Base-by-base conservation (phyloP, 2,797 vertebrate genomes). In the Bucorvus abyssinicus region DNA sequence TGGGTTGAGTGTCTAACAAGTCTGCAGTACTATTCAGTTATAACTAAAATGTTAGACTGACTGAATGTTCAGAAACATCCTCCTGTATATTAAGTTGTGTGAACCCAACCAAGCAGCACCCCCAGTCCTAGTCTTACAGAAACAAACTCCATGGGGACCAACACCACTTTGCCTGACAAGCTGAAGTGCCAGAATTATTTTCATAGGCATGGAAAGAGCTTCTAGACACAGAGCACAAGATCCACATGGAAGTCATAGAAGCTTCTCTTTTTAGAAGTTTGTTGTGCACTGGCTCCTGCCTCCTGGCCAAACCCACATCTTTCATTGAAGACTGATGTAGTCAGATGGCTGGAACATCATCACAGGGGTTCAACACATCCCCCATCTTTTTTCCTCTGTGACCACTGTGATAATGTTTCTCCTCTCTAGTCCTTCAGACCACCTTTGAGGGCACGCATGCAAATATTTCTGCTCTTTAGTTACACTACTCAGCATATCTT, bases 11-110 rank as follows among this genome's bases (percentile, higher is more conserved):
- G 69, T 96, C 89, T 96, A 96, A 95, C 61, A 85, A 87, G 77
- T 90, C 90, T 79, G 50, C 80, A 86, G 36, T 78, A 75, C 87
- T 94, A 84, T 74, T 93, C 88, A 92, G 65, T 90, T 91, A 71
- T 68, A 95, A 91, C 80, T 95, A 90, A 91, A 94, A 92, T 70
- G 75, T 94, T 94, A 75, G 52, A 86, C 29, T 87, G 89, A 34
- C 6, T 49, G 81, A 81, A 53, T 79, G 81, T 93, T 80, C 78
- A 83, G 84, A 87, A 93, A 68, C 50, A 61, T 68, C 47, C 29
- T 89, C 47, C 75, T 73, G 36, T 90, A 75, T 85, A 93, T 85
- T 78, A 90, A 92, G 84, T 68, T 78, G 71, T 67, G 50, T 77
- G 64, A 78, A 80, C 26, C 74, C 71, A 65, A 32, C 24, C 53